Base-by-base conservation (phyloP, 2,888 invertebrate genomes). In the Myopa testacea region DNA sequence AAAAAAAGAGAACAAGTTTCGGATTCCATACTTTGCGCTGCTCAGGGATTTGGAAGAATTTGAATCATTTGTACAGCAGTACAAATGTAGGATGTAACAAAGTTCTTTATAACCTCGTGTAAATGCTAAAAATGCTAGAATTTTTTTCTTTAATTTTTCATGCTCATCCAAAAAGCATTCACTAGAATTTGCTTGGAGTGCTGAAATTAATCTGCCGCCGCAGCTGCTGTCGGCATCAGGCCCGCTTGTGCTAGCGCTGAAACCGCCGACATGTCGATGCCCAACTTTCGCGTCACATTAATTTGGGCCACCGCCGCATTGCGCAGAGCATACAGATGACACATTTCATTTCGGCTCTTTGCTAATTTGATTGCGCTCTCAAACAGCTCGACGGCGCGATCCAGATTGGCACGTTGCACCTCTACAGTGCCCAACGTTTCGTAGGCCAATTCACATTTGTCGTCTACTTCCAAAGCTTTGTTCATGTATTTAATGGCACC, bases 401-500 rank as follows among this genome's bases (percentile, higher is more conserved):
- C 91, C 82, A 98, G 90, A 88, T 97, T 91, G 93, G 96, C 94
- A 91, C 90, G 87, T 90, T 98, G 98, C 81, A 98, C 96, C 92
- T 98, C 97, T 81, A 98, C 94, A 40, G 97, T 96, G 83, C 96
- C 98, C 80, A 98, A 91, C 67, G 98, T 97, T 91, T 98, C 98
- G 89, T 96, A 98, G 10, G 96, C 98, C 91, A 97, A 95, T 90
- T 96, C 96, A 91, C 97, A 98, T 88, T 95, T 95, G 73, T 95
- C 94, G 90, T 98, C 98, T 84, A 96, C 91, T 86, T 94, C 93
- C 82, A 98, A 93, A 1, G 96, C 96, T 88, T 94, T 92, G 81
- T 93, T 93, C 85, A 98, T 95, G 79, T 95, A 90, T 81, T 93
- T 91, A 0, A 95, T 92, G 37, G 96, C 95, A 85, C 93, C 93